Evolutionary conservation across 1,140 invertebrate genomes (phyloP), one percentile per base, ranked within the genome.

Genomic region (Drosophila pseudoananassae): DNA sequence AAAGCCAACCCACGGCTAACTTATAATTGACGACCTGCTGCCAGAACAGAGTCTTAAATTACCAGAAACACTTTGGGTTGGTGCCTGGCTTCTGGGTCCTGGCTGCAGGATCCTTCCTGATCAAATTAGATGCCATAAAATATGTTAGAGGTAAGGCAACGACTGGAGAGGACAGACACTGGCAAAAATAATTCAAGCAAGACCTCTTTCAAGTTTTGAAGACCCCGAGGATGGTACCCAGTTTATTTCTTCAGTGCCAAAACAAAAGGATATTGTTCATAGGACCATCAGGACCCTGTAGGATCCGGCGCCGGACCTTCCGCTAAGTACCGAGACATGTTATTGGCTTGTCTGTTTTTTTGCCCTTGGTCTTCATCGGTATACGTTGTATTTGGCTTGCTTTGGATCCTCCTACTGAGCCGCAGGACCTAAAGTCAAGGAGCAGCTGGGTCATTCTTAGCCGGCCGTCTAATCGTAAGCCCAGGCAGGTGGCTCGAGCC

Each of bases 51-150:
- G 80, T 68, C 72, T 75, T 76, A 84, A 84, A 79, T 83, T 84
- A 76, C 68, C 63, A 53, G 12, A 46, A 36, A 60, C 40, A 51
- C 12, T 17, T 31, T 29, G 47, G 29, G 12, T 25, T 58, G 50
- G 65, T 10, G 49, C 55, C 55, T 58, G 55, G 3, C 38, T 14
- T 40, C 38, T 40, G 31, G 31, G 8, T 31, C 31, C 31, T 40
- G 40, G 8, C 8, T 20, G 17, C 50, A 72, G 29, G 51, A 17
- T 43, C 15, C 20, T 33, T 25, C 36, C 72, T 23, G 56, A 12
- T 65, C 59, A 78, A 78, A 76, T 85, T 87, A 88, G 78, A 85
- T 63, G 65, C 65, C 70, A 71, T 76, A 88, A 88, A 85, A 75
- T 75, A 59, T 60, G 75, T 82, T 75, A 70, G 63, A 59, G 38